Evolutionary conservation across 2,113 vertebrate genomes (phyloP).

Genomic region (Indri indri): DNA sequence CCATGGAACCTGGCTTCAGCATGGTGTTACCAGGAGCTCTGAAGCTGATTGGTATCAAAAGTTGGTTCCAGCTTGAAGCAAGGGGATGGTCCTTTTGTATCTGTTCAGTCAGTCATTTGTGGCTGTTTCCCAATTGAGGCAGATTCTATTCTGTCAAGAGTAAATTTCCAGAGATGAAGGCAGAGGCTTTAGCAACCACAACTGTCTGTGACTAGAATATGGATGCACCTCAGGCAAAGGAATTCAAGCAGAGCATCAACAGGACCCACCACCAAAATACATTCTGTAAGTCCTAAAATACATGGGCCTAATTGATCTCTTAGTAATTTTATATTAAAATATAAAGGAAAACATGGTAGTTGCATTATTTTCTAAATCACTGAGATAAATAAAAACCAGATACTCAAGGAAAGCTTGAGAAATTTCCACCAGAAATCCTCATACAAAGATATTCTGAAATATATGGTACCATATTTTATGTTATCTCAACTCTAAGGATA

Average conservation of each 20-base stretch:
- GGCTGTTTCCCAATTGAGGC: no score
- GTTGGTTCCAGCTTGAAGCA: neutral
- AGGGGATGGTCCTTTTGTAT: neutral
- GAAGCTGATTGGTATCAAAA: neutral
- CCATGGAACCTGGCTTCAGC: accelerated
- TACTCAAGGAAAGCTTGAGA: neutral
- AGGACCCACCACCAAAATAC: neutral
- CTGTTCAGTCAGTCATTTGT: neutral
- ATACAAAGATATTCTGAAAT: neutral
- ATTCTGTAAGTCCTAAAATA: neutral
- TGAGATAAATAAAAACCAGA: neutral
- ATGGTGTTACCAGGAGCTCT: neutral
- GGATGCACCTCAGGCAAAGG: neutral
- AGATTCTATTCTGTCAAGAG: neutral
- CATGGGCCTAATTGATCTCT: neutral
- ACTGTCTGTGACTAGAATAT: neutral
- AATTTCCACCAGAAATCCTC: neutral
- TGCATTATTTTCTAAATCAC: neutral
- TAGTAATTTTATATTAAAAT: neutral
- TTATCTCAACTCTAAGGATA: neutral
- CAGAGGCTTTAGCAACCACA: neutral
- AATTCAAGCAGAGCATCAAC: neutral
- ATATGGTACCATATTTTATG: neutral
- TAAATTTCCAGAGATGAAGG: neutral
- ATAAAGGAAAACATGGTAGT: neutral